phyloP scores from a whole-genome alignment of 2,797 vertebrate genomes.

The Carapus acus region DNA sequence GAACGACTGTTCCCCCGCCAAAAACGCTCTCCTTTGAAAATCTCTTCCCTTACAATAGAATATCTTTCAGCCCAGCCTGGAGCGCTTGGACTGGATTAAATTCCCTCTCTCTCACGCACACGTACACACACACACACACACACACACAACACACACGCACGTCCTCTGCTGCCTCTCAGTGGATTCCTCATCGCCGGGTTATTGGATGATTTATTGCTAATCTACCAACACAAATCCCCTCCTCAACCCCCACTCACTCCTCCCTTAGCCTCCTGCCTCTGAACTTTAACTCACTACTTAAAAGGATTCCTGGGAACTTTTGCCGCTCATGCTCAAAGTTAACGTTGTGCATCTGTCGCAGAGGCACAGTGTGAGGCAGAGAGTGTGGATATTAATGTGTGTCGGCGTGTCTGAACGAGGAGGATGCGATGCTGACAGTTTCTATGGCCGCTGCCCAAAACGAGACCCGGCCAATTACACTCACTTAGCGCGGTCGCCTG shows the following conservation, averaged over 20 bases:
- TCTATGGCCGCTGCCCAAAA: conserved; percentile 46
- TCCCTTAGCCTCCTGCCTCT: no score
- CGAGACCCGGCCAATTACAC: conserved; percentile 59
- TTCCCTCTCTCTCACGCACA: conserved; percentile 48
- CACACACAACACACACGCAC: conserved; percentile 30
- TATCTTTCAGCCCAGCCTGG: conserved; percentile 52
- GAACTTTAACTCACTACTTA: conserved; percentile 63
- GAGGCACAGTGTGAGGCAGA: conserved; percentile 16
- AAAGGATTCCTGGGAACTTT: conserved; percentile 62
- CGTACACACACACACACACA: conserved; percentile 19
- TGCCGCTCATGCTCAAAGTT: conserved; percentile 48
- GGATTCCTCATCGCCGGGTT: conserved; percentile 63
- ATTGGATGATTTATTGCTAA: conserved; percentile 73
- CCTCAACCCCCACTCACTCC: no score
- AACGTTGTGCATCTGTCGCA: conserved; percentile 40
- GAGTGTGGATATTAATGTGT: conserved; percentile 9
- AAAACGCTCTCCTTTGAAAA: conserved; percentile 65
- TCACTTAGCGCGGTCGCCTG: conserved; percentile 54
- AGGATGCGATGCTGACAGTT: conserved; percentile 51
- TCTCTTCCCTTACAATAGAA: conserved; percentile 57
- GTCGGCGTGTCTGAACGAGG: no score
- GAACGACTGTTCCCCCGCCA: conserved; percentile 63
- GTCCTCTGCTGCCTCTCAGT: conserved; percentile 47
- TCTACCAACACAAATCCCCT: conserved; percentile 69
- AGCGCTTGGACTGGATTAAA: conserved; percentile 61